Evolutionary conservation across 2,888 invertebrate species (phyloP), one percentile per base, ranked within the genome.

Genomic region (Aelia acuminata): DNA sequence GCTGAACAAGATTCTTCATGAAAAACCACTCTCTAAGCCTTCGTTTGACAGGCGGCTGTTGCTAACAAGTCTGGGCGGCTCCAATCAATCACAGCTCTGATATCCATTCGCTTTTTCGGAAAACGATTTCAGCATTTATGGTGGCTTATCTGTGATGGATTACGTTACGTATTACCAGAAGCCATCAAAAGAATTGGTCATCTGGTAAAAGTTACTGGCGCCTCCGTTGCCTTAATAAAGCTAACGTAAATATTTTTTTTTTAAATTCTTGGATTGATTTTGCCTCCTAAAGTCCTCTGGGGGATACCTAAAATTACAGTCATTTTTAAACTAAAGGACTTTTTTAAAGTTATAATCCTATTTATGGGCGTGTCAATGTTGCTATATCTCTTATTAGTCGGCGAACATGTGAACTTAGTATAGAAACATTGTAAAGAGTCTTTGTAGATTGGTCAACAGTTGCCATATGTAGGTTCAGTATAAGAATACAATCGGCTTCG

Each of bases 81-180:
- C 26, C 63, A 70, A 70, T 70, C 35, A 70, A 70, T 70, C 63
- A 70, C 31, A 70, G 63, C 35, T 31, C 31, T 70, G 63, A 70
- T 57, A 26, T 26, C 26, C 26, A 35, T 35, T 70, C 63, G 31
- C 63, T 70, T 35, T 70, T 70, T 70, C 35, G 63, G 63, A 70
- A 70, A 70, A 70, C 63, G 63, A 70, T 18, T 20, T 35, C 3
- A 11, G 3, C 63, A 70, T 70, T 70, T 70, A 70, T 35, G 18
- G 31, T 3, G 26, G 13, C 8, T 35, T 15, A 35, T 20, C 1
- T 70, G 18, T 35, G 63, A 70, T 70, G 63, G 35, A 70, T 70
- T 1, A 20, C 20, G 18, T 35, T 35, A 70, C 31, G 7, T 70
- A 70, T 70, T 35, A 18, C 63, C 18, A 70, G 31, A 70, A 5